A percentile compares a stretch with the other conserved stretches of the same genome.
These are phyloP conservation scores for Urocolius indicus DNA, from an alignment of 2,113 vertebrate genomes.

Conservation along the genomic window DNA sequence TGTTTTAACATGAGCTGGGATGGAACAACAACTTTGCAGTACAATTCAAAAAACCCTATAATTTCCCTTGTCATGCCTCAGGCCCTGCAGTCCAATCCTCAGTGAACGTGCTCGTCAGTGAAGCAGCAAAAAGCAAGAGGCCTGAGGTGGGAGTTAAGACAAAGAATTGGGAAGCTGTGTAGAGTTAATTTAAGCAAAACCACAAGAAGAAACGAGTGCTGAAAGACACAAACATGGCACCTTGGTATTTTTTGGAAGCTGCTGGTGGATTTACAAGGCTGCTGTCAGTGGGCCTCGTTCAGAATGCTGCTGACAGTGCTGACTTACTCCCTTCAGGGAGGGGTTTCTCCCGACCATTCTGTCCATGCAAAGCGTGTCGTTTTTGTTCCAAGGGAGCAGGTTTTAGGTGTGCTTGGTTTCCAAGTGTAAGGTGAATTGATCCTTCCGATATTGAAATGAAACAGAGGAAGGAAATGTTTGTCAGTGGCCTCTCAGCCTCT, in stretches of 20 bases:
- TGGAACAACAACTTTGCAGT: background rate
- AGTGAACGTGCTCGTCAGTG: background rate
- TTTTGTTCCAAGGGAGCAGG: background rate
- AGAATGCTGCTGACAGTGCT: background rate
- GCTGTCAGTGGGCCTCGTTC: background rate
- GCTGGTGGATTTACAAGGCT: background rate
- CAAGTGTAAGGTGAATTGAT: background rate
- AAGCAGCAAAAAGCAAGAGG: background rate
- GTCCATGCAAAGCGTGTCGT: background rate
- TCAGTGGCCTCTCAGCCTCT: background rate
- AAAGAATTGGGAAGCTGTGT: background rate
- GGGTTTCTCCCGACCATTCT: background rate
- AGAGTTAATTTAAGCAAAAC: background rate
- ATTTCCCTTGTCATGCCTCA: background rate
- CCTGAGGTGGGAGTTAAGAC: background rate
- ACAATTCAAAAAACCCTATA: background rate
- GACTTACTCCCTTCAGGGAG: background rate
- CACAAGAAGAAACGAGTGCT: background rate
- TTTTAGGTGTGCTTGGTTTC: background rate
- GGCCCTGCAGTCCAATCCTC: background rate
- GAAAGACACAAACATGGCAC: rapidly evolving
- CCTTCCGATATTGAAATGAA: background rate
- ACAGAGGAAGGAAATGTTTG: background rate
- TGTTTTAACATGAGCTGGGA: background rate
- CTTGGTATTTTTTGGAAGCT: background rate